phyloP scores from a whole-genome alignment of 2,888 invertebrate species.

The Habrosyne pyritoides region DNA sequence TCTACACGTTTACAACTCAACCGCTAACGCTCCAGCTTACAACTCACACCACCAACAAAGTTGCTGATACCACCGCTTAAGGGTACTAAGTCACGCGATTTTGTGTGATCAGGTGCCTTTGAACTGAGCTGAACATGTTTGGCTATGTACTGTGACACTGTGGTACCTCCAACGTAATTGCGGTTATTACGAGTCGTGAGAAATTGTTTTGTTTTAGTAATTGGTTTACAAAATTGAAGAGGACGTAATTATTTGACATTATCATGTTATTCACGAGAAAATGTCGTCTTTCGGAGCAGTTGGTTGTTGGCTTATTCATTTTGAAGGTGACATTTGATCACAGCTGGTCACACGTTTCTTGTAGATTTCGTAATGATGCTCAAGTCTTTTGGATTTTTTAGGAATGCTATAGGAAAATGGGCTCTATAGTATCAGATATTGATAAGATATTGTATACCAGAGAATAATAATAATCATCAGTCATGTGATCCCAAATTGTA shows the following conservation, averaged over 20 bases:
- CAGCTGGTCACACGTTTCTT: background rate
- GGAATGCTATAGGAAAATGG: no score
- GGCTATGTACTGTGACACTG: background rate
- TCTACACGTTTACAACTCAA: no score
- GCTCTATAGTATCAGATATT: no score
- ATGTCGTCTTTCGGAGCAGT: background rate
- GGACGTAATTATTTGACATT: background rate
- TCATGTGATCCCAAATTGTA: no score
- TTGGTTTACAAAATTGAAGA: conserved; percentile 11
- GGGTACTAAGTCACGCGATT: conserved; percentile 68
- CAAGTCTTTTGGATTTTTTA: no score
- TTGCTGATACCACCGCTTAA: conserved; percentile 53
- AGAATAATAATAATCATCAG: no score
- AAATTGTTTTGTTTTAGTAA: conserved; percentile 16
- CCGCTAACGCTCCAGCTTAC: conserved; percentile 16
- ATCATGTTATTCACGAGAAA: background rate
- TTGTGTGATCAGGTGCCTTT: conserved; percentile 63
- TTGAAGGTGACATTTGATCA: background rate
- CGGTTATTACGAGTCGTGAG: conserved; percentile 1
- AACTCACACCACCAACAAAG: conserved; percentile 36
- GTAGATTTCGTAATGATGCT: background rate
- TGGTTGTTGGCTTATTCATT: background rate
- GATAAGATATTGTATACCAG: no score
- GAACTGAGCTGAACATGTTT: conserved; percentile 35
- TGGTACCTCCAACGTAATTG: background rate